A percentile compares a stretch with the other conserved stretches of the same genome.
phyloP scores from a whole-genome alignment of 2,113 vertebrate genomes.

The Balaenoptera acutorostrata region DNA sequence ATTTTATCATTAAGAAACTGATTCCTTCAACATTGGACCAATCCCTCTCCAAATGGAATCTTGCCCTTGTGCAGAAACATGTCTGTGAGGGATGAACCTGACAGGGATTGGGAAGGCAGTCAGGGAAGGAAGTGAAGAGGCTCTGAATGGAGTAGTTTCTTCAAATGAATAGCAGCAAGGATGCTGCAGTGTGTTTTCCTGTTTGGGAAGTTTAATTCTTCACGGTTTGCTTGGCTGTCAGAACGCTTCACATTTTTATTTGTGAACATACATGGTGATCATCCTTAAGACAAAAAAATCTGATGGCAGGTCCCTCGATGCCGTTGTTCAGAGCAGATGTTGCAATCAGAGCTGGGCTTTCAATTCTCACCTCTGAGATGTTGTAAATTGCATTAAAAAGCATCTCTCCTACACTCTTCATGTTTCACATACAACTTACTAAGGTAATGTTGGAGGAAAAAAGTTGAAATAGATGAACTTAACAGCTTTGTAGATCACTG shows the following conservation, averaged over 20 bases:
- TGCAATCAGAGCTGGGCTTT: slow-evolving; percentile 71
- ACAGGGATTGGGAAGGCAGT: not conserved
- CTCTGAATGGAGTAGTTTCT: not conserved
- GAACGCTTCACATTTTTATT: slow-evolving; percentile 80
- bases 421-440: slow-evolving; percentile 29
- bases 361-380: slow-evolving; percentile 52
- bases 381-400: not conserved
- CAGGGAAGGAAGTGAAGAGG: not conserved
- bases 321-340: slow-evolving; percentile 81
- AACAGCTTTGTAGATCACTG: slow-evolving; percentile 55
- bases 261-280: slow-evolving; percentile 81
- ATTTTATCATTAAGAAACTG: slow-evolving; percentile 48
- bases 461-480: slow-evolving; percentile 53
- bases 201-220: slow-evolving; percentile 75
- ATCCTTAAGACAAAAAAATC: slow-evolving; percentile 80
- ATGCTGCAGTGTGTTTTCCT: not conserved
- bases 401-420: not conserved
- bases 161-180: not conserved
- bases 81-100: not conserved
- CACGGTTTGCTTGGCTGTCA: slow-evolving; percentile 83
- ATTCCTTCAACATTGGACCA: not conserved
- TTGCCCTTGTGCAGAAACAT: not conserved
- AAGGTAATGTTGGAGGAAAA: slow-evolving; percentile 1
- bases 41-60: not conserved
- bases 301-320: slow-evolving; percentile 76